phyloP scores from a whole-genome alignment of 2,113 vertebrate genomes.

The Dasyurus viverrinus region DNA sequence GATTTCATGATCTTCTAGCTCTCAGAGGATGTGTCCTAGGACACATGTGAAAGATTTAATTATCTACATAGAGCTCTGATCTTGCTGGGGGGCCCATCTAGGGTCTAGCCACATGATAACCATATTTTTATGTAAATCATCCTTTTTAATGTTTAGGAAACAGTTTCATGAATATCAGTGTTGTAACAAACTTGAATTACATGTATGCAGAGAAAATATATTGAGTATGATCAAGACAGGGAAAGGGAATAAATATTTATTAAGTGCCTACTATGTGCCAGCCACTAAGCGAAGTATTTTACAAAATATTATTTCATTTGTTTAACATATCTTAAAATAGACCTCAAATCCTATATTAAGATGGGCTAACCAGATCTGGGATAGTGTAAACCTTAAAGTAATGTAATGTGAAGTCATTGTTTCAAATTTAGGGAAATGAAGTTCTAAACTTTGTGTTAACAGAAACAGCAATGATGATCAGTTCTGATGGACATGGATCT shows the following conservation, averaged over 20 bases:
- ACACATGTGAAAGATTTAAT: constrained; percentile 32
- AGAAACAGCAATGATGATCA: too few species aligned
- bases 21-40: neutral
- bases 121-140: neutral
- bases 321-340: neutral
- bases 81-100: neutral
- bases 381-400: neutral
- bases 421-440: neutral
- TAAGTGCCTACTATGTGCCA: neutral
- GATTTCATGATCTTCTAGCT: neutral
- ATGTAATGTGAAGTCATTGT: constrained; percentile 9
- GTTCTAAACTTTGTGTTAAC: neutral
- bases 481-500: too few species aligned
- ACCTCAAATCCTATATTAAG: neutral
- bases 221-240: neutral
- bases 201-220: neutral
- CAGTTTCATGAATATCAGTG: neutral
- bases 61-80: constrained; percentile 3
- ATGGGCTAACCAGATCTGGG: neutral
- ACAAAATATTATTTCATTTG: neutral
- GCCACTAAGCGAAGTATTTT: neutral
- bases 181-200: neutral
- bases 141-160: neutral
- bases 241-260: neutral
- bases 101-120: neutral